phyloP scores from a whole-genome alignment of 2,797 vertebrate genomes.

The Sebastes baramenuke region DNA sequence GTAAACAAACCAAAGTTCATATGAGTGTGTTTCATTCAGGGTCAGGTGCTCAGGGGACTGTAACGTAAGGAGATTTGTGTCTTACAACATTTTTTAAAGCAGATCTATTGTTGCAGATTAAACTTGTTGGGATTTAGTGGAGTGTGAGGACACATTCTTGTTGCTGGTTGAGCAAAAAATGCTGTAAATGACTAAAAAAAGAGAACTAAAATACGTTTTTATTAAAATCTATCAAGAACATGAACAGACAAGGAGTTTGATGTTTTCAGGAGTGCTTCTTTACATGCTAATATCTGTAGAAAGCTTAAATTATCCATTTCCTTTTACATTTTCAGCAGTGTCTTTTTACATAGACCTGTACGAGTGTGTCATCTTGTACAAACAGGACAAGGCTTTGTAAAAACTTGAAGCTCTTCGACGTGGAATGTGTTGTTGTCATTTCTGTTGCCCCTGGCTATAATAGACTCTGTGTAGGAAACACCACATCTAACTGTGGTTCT shows the following conservation, averaged over 20 bases:
- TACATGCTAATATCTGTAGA: background rate
- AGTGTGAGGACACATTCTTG: background rate
- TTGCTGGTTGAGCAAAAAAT: background rate
- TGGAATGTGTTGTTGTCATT: conserved; percentile 67
- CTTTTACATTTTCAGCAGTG: background rate
- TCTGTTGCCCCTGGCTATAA: conserved; percentile 55
- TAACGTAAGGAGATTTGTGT: conserved; percentile 61
- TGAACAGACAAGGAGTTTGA: background rate
- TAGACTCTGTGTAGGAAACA: background rate
- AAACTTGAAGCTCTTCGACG: conserved; percentile 50
- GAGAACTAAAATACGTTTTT: background rate
- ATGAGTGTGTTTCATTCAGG: conserved; percentile 1
- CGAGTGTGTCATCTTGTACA: conserved; percentile 5
- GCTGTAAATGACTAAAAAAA: background rate
- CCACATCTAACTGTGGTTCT: background rate
- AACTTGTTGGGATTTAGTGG: background rate
- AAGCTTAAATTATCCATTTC: accelerated
- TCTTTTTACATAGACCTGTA: background rate
- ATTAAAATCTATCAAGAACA: background rate
- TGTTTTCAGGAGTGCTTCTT: background rate
- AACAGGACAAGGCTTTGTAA: conserved; percentile 53
- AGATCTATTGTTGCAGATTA: conserved; percentile 48
- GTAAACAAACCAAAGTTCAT: conserved; percentile 46
- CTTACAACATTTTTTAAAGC: conserved; percentile 38
- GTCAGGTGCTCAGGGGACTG: conserved; percentile 38